Percentiles rank a stretch among this genome's conserved stretches.
Conservation (phyloP, 2,113 vertebrate species). For the Macroglossus sobrinus region DNA sequence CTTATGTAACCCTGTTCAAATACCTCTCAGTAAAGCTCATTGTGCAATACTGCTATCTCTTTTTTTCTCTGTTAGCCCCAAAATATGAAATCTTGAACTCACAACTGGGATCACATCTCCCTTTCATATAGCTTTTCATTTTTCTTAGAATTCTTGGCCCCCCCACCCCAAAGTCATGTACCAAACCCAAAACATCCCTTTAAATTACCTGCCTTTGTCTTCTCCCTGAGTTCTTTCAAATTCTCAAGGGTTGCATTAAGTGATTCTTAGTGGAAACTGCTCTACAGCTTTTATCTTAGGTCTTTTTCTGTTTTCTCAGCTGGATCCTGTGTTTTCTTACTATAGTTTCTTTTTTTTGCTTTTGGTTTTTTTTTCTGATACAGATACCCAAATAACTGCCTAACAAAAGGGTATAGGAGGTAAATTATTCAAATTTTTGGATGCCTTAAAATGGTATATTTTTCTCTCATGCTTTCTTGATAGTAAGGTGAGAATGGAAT, state of each 20-base stretch:
- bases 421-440: neutral
- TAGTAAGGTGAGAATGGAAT: neutral
- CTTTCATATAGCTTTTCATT: neutral
- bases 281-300: neutral
- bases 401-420: neutral
- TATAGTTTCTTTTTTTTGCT: neutral
- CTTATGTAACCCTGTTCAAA: neutral
- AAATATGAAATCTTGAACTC: neutral
- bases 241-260: neutral
- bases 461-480: neutral
- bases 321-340: neutral
- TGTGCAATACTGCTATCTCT: neutral
- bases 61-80: neutral
- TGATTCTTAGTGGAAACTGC: neutral
- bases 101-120: neutral
- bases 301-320: neutral
- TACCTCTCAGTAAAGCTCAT: neutral
- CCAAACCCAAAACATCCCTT: neutral
- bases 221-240: neutral
- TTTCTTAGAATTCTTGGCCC: neutral
- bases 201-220: neutral
- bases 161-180: accelerated
- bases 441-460: neutral
- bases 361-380: neutral
- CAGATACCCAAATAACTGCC: neutral